Percentiles rank a stretch among this genome's conserved stretches.
phyloP scores from a whole-genome alignment of 1,140 invertebrate species.

The Macrosteles quadrilineatus region DNA sequence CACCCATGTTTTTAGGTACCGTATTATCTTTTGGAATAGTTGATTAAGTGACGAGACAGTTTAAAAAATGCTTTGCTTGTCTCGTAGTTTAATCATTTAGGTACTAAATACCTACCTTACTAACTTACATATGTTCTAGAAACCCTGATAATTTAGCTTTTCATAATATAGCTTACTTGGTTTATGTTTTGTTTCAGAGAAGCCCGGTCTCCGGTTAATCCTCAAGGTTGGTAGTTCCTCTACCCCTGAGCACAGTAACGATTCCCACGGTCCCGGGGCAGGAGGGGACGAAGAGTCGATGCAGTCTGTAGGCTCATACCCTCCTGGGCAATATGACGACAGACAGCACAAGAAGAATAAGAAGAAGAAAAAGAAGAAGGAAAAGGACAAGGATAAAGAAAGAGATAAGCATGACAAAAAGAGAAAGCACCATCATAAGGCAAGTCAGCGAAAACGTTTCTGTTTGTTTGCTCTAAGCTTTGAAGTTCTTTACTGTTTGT shows the following conservation, averaged over 20 bases:
- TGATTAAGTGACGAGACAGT: no score
- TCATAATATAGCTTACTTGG: neutral
- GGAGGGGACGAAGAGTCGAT: slow-evolving; percentile 39
- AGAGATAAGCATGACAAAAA: slow-evolving; percentile 42
- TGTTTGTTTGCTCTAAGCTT: no score
- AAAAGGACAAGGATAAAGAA: slow-evolving; percentile 43
- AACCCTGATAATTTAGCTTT: neutral
- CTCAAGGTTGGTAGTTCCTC: slow-evolving; percentile 74
- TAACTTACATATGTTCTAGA: no score
- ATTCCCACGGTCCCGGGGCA: slow-evolving; percentile 47
- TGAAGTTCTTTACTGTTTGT: no score
- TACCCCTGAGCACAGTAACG: slow-evolving; percentile 67
- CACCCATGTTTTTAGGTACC: no score
- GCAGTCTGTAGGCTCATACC: slow-evolving; percentile 35
- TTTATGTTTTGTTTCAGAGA: no score
- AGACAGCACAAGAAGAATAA: slow-evolving; percentile 37
- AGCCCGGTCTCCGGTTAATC: slow-evolving; percentile 71
- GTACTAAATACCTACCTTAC: no score
- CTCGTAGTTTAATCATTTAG: no score
- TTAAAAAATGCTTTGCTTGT: no score
- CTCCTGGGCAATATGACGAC: neutral
- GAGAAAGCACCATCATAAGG: slow-evolving; percentile 64
- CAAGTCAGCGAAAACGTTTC: no score
- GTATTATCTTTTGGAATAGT: no score
- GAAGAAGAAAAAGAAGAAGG: slow-evolving; percentile 47